A percentile compares a stretch with the other conserved stretches of the same genome.
Conservation (phyloP, 2,888 invertebrate genomes). For the Eucera pruinosa region DNA sequence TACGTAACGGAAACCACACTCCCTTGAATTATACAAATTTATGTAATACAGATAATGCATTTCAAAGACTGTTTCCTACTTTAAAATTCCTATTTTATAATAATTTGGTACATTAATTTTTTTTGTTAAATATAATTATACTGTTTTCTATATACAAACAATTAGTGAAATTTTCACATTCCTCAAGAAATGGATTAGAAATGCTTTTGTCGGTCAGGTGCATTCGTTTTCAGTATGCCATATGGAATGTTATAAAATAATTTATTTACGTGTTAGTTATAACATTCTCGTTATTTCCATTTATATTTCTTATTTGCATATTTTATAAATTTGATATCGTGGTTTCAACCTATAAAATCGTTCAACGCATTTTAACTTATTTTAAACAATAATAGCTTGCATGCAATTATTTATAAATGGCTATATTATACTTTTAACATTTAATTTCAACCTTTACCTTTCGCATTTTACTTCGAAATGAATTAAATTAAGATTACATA, state of each 20-base stretch:
- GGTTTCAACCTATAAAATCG: not conserved
- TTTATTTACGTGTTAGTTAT: not conserved
- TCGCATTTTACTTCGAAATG: too few relatives aligned
- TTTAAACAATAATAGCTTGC: too few relatives aligned
- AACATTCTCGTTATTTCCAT: not conserved
- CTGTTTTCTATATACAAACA: not conserved
- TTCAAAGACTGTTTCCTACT: not conserved
- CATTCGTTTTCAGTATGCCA: constrained; percentile 15
- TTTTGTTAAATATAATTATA: not conserved
- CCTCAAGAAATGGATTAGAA: not conserved
- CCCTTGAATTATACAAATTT: not conserved
- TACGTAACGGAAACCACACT: not conserved
- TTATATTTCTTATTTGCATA: not conserved
- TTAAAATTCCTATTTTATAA: too few relatives aligned
- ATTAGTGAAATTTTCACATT: not conserved
- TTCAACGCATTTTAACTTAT: not conserved
- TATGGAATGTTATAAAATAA: constrained; percentile 28
- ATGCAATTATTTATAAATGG: not conserved
- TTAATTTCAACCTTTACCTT: not conserved
- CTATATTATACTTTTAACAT: not conserved
- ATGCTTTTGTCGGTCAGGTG: not conserved
- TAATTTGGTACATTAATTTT: not conserved
- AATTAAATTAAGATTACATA: not conserved
- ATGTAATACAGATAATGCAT: not conserved
- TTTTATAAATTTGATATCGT: not conserved